These are phyloP conservation scores for Noctilio leporinus DNA, from an alignment of 2,113 vertebrate genomes.

Conservation along the genomic window DNA sequence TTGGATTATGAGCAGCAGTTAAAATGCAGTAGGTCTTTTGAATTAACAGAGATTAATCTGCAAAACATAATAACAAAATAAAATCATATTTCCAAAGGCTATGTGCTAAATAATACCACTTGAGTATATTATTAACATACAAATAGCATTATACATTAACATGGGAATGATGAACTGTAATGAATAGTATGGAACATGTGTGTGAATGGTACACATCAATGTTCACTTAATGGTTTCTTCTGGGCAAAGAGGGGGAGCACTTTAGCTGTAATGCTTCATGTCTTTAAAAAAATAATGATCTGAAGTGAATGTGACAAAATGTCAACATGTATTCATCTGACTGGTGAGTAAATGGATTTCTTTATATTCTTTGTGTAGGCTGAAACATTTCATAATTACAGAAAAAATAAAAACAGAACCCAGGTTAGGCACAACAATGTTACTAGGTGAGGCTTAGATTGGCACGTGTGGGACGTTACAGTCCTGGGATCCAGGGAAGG, in stretches of 20 bases:
- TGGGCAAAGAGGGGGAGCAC: neutral
- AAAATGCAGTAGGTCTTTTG: neutral
- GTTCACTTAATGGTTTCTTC: neutral
- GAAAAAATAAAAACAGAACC: neutral
- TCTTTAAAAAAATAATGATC: constrained; percentile 18
- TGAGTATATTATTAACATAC: neutral
- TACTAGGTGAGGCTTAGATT: neutral
- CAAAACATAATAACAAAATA: neutral
- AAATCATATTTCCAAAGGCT: neutral
- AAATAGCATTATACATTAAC: neutral
- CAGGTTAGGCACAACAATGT: neutral
- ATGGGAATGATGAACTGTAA: neutral
- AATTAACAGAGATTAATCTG: neutral
- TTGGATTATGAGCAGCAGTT: neutral
- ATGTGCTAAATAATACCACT: neutral
- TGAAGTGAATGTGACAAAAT: neutral
- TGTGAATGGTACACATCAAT: neutral
- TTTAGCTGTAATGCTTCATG: neutral
- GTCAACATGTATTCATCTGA: neutral
- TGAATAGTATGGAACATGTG: neutral
- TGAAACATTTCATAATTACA: neutral
- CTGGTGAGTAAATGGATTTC: neutral
- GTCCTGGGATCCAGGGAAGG: neutral
- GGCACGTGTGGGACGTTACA: no score
- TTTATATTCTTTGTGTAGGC: neutral